Conservation (phyloP, 2,113 vertebrate species). For the Gorsachius goisagi region DNA sequence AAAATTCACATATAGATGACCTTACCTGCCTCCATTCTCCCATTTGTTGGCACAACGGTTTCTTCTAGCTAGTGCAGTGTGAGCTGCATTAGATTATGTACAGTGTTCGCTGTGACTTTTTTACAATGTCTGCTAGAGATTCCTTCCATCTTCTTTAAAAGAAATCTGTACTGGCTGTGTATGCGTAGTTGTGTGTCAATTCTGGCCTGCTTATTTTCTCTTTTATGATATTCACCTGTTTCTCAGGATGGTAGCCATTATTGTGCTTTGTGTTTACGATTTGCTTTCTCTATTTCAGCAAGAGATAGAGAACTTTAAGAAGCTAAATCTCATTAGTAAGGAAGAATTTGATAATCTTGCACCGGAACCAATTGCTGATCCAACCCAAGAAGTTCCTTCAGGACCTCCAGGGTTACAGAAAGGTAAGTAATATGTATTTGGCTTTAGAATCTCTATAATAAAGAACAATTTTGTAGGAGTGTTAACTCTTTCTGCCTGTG, state of each 20-base stretch:
- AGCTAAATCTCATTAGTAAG: slow-evolving; percentile 88
- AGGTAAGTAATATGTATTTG: slow-evolving; percentile 39
- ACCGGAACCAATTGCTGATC: slow-evolving; percentile 77
- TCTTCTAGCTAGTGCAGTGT: not conserved
- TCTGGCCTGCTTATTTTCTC: not conserved
- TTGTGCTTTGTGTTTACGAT: slow-evolving; percentile 35
- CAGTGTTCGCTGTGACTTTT: not conserved
- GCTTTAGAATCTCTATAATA: not conserved
- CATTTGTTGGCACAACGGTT: not conserved
- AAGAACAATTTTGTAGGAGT: not conserved
- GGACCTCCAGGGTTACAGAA: slow-evolving; percentile 61
- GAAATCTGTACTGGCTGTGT: not conserved
- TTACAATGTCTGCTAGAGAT: not conserved
- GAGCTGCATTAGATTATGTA: not conserved
- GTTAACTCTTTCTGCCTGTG: not conserved
- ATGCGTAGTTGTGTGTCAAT: not conserved
- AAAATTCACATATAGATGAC: not conserved
- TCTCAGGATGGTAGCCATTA: not conserved
- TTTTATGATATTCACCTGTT: not conserved
- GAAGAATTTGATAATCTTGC: slow-evolving; percentile 85
- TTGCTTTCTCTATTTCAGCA: slow-evolving; percentile 75
- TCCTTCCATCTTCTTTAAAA: not conserved
- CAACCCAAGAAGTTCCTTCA: slow-evolving; percentile 75
- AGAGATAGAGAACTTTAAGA: slow-evolving; percentile 91
- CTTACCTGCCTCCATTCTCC: not conserved